Base-by-base conservation (phyloP, 2,113 vertebrate species). In the Callaeas wilsoni region DNA sequence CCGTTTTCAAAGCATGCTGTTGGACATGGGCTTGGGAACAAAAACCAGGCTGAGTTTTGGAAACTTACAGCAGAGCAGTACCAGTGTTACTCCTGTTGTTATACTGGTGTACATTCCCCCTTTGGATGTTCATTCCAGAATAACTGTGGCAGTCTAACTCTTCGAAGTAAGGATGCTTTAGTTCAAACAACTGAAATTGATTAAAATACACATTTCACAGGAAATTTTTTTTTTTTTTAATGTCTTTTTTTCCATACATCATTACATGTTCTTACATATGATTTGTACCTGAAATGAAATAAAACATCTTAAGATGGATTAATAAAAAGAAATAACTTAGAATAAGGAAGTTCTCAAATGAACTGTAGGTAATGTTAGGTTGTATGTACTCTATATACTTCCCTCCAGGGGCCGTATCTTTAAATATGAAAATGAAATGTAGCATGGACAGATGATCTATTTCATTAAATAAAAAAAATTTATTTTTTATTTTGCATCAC, bases 291-390 rank as follows among this genome's bases (percentile, higher is more conserved):
- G 60, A 84, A 91, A 74, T 81, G 74, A 96, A 94, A 77, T 83
- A 70, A 87, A 90, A 84, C 79, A 80, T 76, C 80, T 84, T 90
- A 47, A 53, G 14, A 18, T 50, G 60, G 57, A 82, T 96, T 94
- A 95, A 93, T 90, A 79, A 88, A 93, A 93, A 93, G 84, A 80
- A 96, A 97, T 97, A 96, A 96, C 88, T 97, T 96, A 97, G 20
- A 84, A 52, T 69, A 93, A 75, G 73, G 82, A 60, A 37, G 19
- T 47, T 94, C 22, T 71, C 53, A 68, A 47, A 70, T 52, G 57
- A 86, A 41, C 30, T 4, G 8, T 26, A 85, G 82, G 13, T 63
- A 60, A 55, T 10, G 73, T 93, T 96, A 95, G 32, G 27, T 33
- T 88, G 49, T 59, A 70, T n/a, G 22, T 63, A 83, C 8, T 74